These are phyloP conservation scores for Enteromius argenteus DNA, from an alignment of 2,797 vertebrate species.

Conservation along the genomic window DNA sequence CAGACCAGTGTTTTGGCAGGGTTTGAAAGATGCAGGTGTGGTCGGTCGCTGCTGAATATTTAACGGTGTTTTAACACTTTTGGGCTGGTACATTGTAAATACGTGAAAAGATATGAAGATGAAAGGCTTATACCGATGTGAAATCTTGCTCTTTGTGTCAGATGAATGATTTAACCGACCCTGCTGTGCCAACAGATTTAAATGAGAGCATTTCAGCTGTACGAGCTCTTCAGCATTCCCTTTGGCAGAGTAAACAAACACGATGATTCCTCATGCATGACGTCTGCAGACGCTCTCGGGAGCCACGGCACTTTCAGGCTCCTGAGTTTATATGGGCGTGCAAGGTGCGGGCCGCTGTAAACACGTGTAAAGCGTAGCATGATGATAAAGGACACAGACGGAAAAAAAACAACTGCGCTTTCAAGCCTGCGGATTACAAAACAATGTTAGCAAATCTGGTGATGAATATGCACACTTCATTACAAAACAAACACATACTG, in stretches of 20 bases:
- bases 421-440: neutral
- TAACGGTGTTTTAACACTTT: conserved; percentile 19
- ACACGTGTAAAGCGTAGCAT: neutral
- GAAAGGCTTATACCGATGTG: conserved; percentile 27
- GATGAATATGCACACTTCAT: conserved; percentile 22
- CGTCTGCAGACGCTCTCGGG: conserved; percentile 19
- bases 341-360: neutral
- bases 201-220: conserved; percentile 43
- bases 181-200: conserved; percentile 48
- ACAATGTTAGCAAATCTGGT: conserved; percentile 18
- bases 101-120: conserved; percentile 41
- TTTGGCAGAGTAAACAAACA: conserved; percentile 45
- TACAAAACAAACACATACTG: conserved; percentile 30
- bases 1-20: conserved; percentile 23
- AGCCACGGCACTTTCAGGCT: conserved; percentile 13
- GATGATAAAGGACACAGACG: neutral
- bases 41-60: conserved; percentile 24
- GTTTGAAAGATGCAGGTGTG: conserved; percentile 37
- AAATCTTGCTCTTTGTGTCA: conserved; percentile 47
- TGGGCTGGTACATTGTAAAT: conserved; percentile 14
- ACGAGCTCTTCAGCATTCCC: conserved; percentile 34
- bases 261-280: conserved; percentile 38
- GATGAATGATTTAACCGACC: conserved; percentile 49
- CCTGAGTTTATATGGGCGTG: neutral
- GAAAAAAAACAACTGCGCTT: neutral